These are phyloP conservation scores for Zygogramma bicolorata DNA, from an alignment of 2,888 invertebrate species.

Conservation along the genomic window DNA sequence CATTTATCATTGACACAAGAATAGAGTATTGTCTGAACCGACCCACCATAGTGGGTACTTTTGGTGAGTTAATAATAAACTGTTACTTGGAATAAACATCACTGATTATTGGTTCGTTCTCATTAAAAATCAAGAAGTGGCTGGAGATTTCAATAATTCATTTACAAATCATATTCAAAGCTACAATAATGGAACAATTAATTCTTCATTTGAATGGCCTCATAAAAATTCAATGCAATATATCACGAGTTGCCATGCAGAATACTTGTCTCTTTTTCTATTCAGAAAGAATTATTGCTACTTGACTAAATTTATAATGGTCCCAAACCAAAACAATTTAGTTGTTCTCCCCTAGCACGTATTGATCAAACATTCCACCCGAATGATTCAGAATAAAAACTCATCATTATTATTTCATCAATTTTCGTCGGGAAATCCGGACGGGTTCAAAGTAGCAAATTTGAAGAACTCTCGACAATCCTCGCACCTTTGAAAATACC, in stretches of 20 bases:
- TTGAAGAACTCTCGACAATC: slow-evolving; percentile 59
- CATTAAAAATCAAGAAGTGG: too few relatives aligned
- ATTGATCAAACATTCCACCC: slow-evolving; percentile 54
- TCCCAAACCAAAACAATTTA: slow-evolving; percentile 52
- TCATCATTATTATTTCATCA: slow-evolving; percentile 55
- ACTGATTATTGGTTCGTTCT: too few relatives aligned
- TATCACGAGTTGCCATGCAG: neutral
- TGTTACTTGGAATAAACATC: too few relatives aligned
- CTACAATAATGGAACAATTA: too few relatives aligned
- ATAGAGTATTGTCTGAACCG: too few relatives aligned
- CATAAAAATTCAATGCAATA: neutral
- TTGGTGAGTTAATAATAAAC: too few relatives aligned
- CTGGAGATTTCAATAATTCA: too few relatives aligned
- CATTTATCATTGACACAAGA: too few relatives aligned
- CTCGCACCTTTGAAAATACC: slow-evolving; percentile 63
- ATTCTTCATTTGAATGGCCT: neutral
- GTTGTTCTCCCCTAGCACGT: slow-evolving; percentile 43
- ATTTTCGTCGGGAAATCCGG: slow-evolving; percentile 46
- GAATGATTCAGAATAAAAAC: slow-evolving; percentile 43
- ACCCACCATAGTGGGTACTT: too few relatives aligned
- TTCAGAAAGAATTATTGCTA: slow-evolving; percentile 39
- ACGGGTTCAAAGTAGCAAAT: slow-evolving; percentile 53
- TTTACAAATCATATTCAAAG: too few relatives aligned
- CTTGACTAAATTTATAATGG: slow-evolving; percentile 45
- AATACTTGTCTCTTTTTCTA: slow-evolving; percentile 12